phyloP scores from a whole-genome alignment of 2,113 vertebrate genomes.

The Oreochromis spilurus region DNA sequence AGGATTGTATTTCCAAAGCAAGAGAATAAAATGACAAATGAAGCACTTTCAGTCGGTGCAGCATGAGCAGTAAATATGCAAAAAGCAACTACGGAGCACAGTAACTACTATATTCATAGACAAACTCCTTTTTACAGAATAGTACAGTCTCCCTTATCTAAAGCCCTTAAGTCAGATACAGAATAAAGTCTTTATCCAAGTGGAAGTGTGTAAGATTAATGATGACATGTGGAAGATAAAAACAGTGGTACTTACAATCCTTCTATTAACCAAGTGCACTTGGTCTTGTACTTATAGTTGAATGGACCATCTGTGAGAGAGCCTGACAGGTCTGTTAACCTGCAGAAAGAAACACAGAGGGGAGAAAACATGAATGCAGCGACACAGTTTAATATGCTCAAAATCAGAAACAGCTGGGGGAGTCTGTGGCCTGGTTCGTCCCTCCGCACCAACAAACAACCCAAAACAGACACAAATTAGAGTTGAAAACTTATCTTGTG shows the following conservation, averaged over 20 bases:
- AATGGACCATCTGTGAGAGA: constrained; percentile 94
- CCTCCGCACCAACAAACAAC: not conserved
- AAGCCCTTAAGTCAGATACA: not conserved
- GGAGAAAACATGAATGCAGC: not conserved
- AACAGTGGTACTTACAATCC: constrained; percentile 85
- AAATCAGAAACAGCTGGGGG: not conserved
- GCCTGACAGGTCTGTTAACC: constrained; percentile 91
- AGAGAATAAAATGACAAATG: not conserved
- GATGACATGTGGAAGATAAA: not conserved
- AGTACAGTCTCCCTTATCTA: not conserved
- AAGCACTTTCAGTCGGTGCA: not conserved
- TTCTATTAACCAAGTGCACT: constrained; percentile 97
- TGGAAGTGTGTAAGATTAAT: not conserved
- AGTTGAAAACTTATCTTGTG: not conserved
- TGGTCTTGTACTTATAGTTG: constrained; percentile 98
- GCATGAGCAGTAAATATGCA: not conserved
- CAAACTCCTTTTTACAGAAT: not conserved
- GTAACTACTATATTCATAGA: not conserved
- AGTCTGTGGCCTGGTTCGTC: not conserved
- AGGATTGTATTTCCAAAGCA: not conserved
- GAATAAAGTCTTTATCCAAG: not conserved
- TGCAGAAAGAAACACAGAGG: constrained; percentile 59
- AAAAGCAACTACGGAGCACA: not conserved
- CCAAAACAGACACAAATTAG: not conserved
- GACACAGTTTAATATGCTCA: not conserved